Evolutionary conservation across 2,888 invertebrate genomes (phyloP).

Genomic region (Xylota segnis): DNA sequence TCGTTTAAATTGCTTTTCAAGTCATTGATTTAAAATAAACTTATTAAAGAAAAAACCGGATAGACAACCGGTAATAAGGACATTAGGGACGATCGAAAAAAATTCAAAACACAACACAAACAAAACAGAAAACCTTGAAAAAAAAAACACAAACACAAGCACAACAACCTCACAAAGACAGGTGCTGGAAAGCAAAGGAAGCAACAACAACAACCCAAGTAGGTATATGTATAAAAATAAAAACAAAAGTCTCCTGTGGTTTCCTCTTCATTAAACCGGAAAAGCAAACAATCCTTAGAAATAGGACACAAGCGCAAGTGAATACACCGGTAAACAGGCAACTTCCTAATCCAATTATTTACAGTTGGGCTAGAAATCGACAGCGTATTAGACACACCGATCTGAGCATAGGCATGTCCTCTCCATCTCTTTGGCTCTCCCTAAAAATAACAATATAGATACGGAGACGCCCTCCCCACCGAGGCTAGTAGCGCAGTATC

Average conservation of each 20-base stretch:
- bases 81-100: neutral
- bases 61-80: conserved; percentile 26
- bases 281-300: conserved; percentile 71
- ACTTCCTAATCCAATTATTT: conserved; percentile 77
- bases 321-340: conserved; percentile 75
- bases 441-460: conserved; percentile 54
- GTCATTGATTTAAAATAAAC: conserved; percentile 66
- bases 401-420: conserved; percentile 53
- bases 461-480: no score
- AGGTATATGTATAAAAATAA: conserved; percentile 16
- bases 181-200: conserved; percentile 36
- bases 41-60: conserved; percentile 18
- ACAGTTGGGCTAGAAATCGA: conserved; percentile 74
- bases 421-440: neutral
- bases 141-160: no score
- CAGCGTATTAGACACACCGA: conserved; percentile 67
- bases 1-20: conserved; percentile 64
- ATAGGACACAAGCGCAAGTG: conserved; percentile 71
- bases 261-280: conserved; percentile 76
- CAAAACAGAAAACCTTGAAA: conserved; percentile 22
- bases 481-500: conserved; percentile 15
- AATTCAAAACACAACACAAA: conserved; percentile 21
- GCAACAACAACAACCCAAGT: conserved; percentile 28
- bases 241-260: conserved; percentile 68
- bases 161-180: conserved; percentile 50